Evolutionary conservation across 2,797 vertebrate species (phyloP), one percentile per base, ranked within the genome.

Genomic region (Anabacerthia variegaticeps): DNA sequence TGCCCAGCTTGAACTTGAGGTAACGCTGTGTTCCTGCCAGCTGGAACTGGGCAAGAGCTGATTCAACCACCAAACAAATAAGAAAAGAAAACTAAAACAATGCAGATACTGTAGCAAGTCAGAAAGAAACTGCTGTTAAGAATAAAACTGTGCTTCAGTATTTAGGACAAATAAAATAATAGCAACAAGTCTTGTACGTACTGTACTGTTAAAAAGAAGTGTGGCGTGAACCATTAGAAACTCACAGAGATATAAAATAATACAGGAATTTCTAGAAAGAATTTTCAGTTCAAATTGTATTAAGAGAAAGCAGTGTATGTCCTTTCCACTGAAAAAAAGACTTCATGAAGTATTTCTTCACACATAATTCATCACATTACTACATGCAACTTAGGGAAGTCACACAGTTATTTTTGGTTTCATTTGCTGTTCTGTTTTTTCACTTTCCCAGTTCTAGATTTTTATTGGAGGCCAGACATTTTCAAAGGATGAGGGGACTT

Each of bases 1-100:
- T 93, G 96, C 96, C 97, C 98, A 98, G 98, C 98, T 98, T 97
- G 97, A 96, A 95, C 97, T 98, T 98, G 98, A 98, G 98, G 98
- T 92, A 95, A 96, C 94, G 96, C 97, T 98, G 96, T 92, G 94
- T 59, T 96, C 95, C 91, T 97, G 97, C 96, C 98, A 98, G 96
- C 88, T 98, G 97, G 98, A 97, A 93, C 93, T 81, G 91, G 94
- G 93, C 81, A 93, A 97, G 86, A 97, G 95, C 89, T 74, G 88
- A 96, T 97, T 97, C 91, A 97, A 89, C 68, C 93, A 85, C 78
- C 80, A 49, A 98, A 97, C 95, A 95, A 96, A 94, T 44, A 76
- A 95, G 91, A 95, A 97, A 96, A 96, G 87, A 93, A 22, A 68
- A 59, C 39, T 16, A 81, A 89, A 96, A 97, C 92, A 97, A 97